A percentile compares a stretch with the other conserved stretches of the same genome.
Conservation (phyloP, 2,888 invertebrate species). For the Eupithecia inturbata region DNA sequence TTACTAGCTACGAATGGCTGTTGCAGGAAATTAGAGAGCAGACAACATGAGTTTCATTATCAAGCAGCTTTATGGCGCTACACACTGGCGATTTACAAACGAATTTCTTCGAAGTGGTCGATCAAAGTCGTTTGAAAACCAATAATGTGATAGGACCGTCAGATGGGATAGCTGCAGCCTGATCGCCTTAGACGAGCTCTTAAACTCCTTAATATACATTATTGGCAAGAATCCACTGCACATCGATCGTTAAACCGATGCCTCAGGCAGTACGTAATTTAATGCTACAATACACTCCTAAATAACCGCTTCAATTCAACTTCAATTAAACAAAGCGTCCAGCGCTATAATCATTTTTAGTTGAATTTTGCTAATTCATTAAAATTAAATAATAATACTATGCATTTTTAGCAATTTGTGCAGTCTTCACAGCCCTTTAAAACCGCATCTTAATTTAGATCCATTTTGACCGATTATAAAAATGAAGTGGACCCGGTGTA, state of each 20-base stretch:
- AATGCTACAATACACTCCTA: constrained; percentile 29
- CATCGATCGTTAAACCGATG: neutral
- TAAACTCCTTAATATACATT: constrained; percentile 37
- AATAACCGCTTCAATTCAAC: constrained; percentile 1
- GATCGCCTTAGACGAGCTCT: constrained; percentile 40
- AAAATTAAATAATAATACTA: constrained; percentile 22
- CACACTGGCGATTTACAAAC: neutral
- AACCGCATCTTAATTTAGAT: constrained; percentile 42
- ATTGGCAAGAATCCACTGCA: constrained; percentile 52
- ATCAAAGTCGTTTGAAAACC: constrained; percentile 5
- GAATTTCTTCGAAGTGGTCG: neutral
- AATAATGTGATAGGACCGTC: neutral
- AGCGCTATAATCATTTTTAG: constrained; percentile 58
- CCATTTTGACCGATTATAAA: neutral
- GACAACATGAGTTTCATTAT: constrained; percentile 70
- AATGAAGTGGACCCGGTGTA: neutral
- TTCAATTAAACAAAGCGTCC: constrained; percentile 57
- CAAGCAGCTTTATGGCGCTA: constrained; percentile 67
- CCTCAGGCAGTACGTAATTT: constrained; percentile 31
- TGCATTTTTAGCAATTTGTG: constrained; percentile 29
- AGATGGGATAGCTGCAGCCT: constrained; percentile 59
- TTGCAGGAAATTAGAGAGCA: constrained; percentile 76
- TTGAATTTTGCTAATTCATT: constrained; percentile 43
- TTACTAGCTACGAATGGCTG: constrained; percentile 70
- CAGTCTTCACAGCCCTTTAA: constrained; percentile 66